These are phyloP conservation scores for Prochilodus magdalenae DNA, from an alignment of 2,113 vertebrate genomes.

Conservation along the genomic window DNA sequence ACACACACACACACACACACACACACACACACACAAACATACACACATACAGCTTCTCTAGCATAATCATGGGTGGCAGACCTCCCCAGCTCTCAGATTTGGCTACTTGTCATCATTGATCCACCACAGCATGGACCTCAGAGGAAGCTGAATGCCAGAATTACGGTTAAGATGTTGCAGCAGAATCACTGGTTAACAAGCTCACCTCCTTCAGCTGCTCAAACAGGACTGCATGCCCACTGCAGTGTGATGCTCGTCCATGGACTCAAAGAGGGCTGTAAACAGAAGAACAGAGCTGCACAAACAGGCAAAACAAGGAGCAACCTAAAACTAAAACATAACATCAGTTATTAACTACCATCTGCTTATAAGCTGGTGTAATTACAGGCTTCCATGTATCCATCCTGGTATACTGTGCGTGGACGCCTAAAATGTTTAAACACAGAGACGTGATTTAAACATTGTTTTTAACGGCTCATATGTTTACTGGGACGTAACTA, in stretches of 20 bases:
- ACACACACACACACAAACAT: background rate
- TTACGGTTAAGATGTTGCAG: background rate
- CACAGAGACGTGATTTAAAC: no score
- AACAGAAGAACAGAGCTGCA: no score
- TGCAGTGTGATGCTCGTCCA: background rate
- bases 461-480: no score
- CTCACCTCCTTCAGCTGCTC: background rate
- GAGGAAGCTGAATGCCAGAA: constrained; percentile 31
- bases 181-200: background rate
- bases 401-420: no score
- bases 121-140: constrained; percentile 44
- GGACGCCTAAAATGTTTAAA: no score
- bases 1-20: background rate
- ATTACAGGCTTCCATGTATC: no score
- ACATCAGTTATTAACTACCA: no score
- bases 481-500: no score
- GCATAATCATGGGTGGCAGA: constrained; percentile 13
- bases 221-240: background rate
- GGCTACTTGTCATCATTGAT: constrained; percentile 43
- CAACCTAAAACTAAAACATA: no score
- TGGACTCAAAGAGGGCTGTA: no score
- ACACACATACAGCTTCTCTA: constrained; percentile 29
- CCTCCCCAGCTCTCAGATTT: constrained; percentile 39
- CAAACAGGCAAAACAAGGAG: no score
- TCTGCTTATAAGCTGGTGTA: no score